Evolutionary conservation across 2,797 vertebrate species (phyloP), one percentile per base, ranked within the genome.

Genomic region (Acropternis orthonyx): DNA sequence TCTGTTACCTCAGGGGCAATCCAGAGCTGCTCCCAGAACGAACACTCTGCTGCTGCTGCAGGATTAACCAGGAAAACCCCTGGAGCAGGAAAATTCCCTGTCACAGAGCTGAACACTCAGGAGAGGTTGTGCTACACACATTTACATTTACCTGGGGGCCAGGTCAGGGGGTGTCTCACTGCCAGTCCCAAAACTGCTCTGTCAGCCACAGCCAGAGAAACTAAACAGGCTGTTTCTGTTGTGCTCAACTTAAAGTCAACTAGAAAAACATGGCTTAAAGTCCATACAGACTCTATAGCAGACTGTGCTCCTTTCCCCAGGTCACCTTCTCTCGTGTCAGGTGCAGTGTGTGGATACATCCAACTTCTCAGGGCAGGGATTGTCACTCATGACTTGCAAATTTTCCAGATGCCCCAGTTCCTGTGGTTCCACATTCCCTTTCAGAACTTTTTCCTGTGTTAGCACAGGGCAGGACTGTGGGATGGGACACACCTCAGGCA

Each of bases 281-380:
- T 39, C 44, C 10, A 11, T 5, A 43, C 4, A 28, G 39, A 4
- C 28, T 68, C 18, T 28, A 0, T 8, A 34, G 20, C 0, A 5
- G 21, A 15, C 34, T 51, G 9, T 43, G 80, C 34, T 51, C 58
- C 32, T 62, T 48, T 17, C 73, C 56, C 23, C 2, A 3, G 54
- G 46, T 30, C 73, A 58, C 19, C 14, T 51, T 46, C 69, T 54
- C 59, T 41, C 55, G 5, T 4, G 2, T 17, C 39, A 86, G 44
- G 16, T 37, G 32, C 44, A 22, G 12, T 41, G 52, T 11, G 32
- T 27, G 22, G 46, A 27, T 17, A 10, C 0, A 26, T 14, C 37
- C 8, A 12, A 1, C 16, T 44, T 37, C 49, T 61, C 69, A 30
- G 56, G 41, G 59, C 52, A 73, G 36, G 58, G 34, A 36, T 6